Base-by-base conservation (phyloP, 1,140 invertebrate species). In the Thalassaphorura encarpata region DNA sequence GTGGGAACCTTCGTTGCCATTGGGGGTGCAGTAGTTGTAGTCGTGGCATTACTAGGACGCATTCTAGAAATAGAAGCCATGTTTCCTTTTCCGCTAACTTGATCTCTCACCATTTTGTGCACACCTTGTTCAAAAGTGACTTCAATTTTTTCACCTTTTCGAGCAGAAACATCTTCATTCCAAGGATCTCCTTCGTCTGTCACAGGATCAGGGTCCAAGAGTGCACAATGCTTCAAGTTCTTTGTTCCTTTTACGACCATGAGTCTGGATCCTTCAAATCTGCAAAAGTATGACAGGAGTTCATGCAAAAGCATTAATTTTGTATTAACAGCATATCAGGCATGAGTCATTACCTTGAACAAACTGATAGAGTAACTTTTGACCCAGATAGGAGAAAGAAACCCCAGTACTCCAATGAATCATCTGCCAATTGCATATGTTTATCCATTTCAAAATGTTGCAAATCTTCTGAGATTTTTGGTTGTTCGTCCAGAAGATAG, bases 331-430 rank as follows among this genome's bases (percentile, higher is more conserved):
- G 33, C 11, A 36, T 11, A n/a, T 11, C 33, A 36, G 33, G 33
- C 33, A 36, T 36, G 33, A 36, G 11, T n/a, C n/a, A 11, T 42
- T 79, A 84, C 70, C 83, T 77, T 40, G 85, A 87, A 70, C 88
- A 91, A 33, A 85, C 80, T 61, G 83, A 84, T 8, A 89, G 71
- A 46, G 77, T 76, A 1, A 89, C 83, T 16, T 75, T 80, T 15
- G 85, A 83, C 18, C 85, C 85, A 69, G 80, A 78, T 23, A 85
- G 75, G 16, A 91, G 69, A 72, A 84, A 89, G 75, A 90, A 91
- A 23, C 87, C 86, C 85, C 85, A 90, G 71, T 89, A 90, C 69
- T 89, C 86, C 31, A 89, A 73, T 23, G 85, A 85, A 66, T 90
- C 87, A 71, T 89, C 87, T 1, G 84, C 84, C 60, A 90, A 70